phyloP scores from a whole-genome alignment of 2,888 invertebrate species.

The Melanophora roralis region DNA sequence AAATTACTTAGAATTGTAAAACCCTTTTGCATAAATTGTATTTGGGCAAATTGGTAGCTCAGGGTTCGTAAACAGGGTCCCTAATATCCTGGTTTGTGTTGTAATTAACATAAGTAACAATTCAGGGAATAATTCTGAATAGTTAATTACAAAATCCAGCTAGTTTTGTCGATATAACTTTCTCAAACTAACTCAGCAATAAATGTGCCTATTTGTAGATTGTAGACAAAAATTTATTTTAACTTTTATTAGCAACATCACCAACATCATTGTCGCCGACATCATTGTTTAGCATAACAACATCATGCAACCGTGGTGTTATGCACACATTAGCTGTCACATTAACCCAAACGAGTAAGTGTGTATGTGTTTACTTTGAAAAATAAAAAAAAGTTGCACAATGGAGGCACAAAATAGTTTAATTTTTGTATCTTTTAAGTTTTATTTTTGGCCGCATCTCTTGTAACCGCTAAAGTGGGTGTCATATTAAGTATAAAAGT shows the following conservation, averaged over 20 bases:
- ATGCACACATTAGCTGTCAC: neutral
- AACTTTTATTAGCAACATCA: constrained; percentile 23
- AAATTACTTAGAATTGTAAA: too few relatives aligned
- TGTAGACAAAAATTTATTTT: constrained; percentile 9
- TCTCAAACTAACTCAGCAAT: too few relatives aligned
- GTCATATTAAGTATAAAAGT: constrained; percentile 26
- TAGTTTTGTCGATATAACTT: too few relatives aligned
- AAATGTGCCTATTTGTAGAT: too few relatives aligned
- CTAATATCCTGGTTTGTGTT: too few relatives aligned
- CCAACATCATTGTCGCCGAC: neutral
- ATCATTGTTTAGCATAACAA: neutral
- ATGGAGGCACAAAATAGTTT: constrained; percentile 1
- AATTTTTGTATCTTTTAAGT: neutral
- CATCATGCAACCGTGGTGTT: neutral
- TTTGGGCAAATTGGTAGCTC: too few relatives aligned
- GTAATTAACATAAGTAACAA: too few relatives aligned
- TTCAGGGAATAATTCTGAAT: too few relatives aligned
- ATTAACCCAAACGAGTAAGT: neutral
- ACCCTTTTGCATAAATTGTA: too few relatives aligned
- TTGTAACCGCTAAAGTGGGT: neutral
- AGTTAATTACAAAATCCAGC: too few relatives aligned
- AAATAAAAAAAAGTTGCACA: constrained; percentile 13
- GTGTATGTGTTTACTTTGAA: neutral
- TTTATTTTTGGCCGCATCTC: neutral
- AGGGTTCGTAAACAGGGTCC: too few relatives aligned